Evolutionary conservation across 2,797 vertebrate species (phyloP).

Genomic region (Xenops minutus): DNA sequence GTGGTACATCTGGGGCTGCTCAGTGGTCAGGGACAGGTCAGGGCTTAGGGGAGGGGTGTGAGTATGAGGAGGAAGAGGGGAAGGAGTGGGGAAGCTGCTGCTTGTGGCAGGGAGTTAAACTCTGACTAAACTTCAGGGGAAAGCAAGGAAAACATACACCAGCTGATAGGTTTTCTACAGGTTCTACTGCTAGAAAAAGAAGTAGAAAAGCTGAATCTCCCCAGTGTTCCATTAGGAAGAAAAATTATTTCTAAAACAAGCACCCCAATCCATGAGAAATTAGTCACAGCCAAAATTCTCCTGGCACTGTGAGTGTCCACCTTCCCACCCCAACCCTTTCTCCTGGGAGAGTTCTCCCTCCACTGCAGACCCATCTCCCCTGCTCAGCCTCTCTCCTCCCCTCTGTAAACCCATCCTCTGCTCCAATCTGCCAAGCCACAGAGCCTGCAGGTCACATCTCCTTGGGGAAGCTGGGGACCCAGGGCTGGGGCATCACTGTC

Average conservation of each 20-base stretch:
- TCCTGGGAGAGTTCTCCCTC: not conserved
- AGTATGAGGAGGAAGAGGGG: not conserved
- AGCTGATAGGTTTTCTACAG: fast-evolving
- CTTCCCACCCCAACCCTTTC: not conserved
- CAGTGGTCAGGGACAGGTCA: not conserved
- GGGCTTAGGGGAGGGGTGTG: not conserved
- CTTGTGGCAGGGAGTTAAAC: not conserved
- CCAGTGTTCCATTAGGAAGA: not conserved
- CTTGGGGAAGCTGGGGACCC: fast-evolving
- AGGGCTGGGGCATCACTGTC: not conserved
- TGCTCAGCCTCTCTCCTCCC: not conserved
- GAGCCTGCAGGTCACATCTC: not conserved
- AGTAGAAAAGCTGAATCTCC: not conserved
- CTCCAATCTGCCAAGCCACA: not conserved
- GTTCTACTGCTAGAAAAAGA: not conserved
- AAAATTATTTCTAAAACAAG: not conserved
- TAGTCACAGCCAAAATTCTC: not conserved
- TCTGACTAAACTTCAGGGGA: not conserved
- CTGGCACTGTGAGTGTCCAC: fast-evolving
- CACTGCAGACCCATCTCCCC: not conserved
- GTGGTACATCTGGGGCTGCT: not conserved
- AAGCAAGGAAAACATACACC: not conserved
- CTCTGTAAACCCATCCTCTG: not conserved
- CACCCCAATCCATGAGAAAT: not conserved
- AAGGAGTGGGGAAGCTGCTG: not conserved